These are phyloP conservation scores for Gryllus longicercus DNA, from an alignment of 2,888 invertebrate species.

Conservation along the genomic window DNA sequence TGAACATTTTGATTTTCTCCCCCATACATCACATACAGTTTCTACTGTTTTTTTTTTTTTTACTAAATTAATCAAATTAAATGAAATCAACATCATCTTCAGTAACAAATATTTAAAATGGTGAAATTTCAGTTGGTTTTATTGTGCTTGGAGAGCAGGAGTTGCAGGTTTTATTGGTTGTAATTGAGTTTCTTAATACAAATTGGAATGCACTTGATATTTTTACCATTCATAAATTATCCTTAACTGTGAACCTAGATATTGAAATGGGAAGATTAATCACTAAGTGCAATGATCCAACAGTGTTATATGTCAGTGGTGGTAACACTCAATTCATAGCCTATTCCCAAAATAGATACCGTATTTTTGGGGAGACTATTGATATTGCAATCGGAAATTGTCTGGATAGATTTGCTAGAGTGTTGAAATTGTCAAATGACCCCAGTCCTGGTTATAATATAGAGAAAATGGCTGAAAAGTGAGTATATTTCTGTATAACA, in stretches of 20 bases:
- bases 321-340: slow-evolving; percentile 98
- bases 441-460: slow-evolving; percentile 99
- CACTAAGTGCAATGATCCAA: slow-evolving; percentile 91
- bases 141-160: no score
- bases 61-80: no score
- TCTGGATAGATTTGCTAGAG: slow-evolving; percentile 92
- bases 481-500: slow-evolving; percentile 40
- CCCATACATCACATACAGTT: no score
- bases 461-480: slow-evolving; percentile 90
- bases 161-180: no score
- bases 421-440: slow-evolving; percentile 92
- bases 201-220: not conserved
- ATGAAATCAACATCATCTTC: no score
- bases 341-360: slow-evolving; percentile 82
- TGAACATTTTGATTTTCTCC: no score
- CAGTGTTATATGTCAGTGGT: slow-evolving; percentile 96
- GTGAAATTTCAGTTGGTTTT: no score
- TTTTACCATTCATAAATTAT: not conserved
- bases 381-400: slow-evolving; percentile 99
- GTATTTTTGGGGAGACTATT: slow-evolving; percentile 99
- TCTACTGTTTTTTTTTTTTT: no score
- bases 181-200: not conserved
- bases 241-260: slow-evolving; percentile 54
- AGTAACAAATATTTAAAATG: no score
- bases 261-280: slow-evolving; percentile 99